Percentiles rank a stretch among this genome's conserved stretches.
Conservation (phyloP, 2,797 vertebrate genomes). For the Leuciscus waleckii region DNA sequence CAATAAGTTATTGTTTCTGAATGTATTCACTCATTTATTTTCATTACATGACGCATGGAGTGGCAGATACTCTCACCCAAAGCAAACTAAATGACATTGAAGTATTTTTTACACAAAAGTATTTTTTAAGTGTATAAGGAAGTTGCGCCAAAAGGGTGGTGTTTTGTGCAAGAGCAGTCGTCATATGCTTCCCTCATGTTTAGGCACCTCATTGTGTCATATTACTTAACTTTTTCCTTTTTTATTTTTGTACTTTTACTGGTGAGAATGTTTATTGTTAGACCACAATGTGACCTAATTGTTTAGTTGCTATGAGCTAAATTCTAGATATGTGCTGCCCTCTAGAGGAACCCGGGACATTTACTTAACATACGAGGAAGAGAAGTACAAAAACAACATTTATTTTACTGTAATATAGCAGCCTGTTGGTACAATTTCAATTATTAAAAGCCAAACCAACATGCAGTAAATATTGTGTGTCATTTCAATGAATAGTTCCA, state of each 20-base stretch:
- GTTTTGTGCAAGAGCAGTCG: background rate
- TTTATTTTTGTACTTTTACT: background rate
- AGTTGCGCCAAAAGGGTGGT: slow-evolving; percentile 12
- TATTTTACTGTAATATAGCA: background rate
- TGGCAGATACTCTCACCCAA: background rate
- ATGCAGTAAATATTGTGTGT: background rate
- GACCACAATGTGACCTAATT: background rate
- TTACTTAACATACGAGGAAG: background rate
- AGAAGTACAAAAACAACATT: background rate
- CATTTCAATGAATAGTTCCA: background rate
- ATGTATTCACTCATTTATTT: background rate
- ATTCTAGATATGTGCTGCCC: background rate
- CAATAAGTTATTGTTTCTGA: background rate
- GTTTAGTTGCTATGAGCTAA: background rate
- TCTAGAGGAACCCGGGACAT: slow-evolving; percentile 2
- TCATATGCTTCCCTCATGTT: slow-evolving; percentile 28
- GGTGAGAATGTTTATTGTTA: background rate
- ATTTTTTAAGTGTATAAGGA: background rate
- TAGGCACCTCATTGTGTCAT: background rate
- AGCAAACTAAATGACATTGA: background rate
- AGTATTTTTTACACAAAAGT: background rate
- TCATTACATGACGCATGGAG: background rate
- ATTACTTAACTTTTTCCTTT: slow-evolving; percentile 4
- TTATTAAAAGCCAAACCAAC: background rate
- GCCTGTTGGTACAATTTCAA: background rate